Base-by-base conservation (phyloP, 64 coral and sea anemone genomes). In the Actinia tenebrosa region DNA sequence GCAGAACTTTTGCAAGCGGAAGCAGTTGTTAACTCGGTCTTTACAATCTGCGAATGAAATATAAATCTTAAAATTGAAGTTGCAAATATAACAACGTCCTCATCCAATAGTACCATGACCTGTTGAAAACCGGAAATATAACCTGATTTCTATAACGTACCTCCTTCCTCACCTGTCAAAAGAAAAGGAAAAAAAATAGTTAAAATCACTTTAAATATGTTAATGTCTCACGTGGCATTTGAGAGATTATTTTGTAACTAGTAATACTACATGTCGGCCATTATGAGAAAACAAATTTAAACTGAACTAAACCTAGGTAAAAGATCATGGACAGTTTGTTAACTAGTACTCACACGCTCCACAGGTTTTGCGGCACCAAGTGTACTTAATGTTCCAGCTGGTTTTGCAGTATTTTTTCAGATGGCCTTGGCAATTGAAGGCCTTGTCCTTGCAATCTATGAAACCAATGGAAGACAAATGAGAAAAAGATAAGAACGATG, bases 361-460 rank as follows among this genome's bases (percentile, higher is more conserved):
- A 53, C 79, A 81, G 79, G 79, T 52, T 37, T 53, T 3, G 4
- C 79, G 42, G 45, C 79, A 81, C 79, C 79, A 81, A 19, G 53
- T 81, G 15, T 81, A 20, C 45, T 23, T 45, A 45, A 81, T 53
- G 44, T 4, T 23, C 43, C 50, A 75, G 22, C 50, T 53, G 16
- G 0, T 81, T 20, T 50, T 13, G 22, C 79, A 81, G 46, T 81
- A 7, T 10, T 79, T 79, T 14, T 75, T 42, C 69, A 45, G 16
- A 2, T 50, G 79, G 13, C 15, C 10, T 45, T 81, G n/a, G 22
- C 79, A 81, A 52, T 81, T 81, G 46, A 15, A 81, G 22, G 79
- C 79, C 19, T 81, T 81, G 79, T 81, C 79, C 50, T 20, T 81
- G 22, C 77, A 79, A 20, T 66, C 63, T 66, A n/a, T 66, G 18